Evolutionary conservation across 2,113 vertebrate genomes (phyloP), one percentile per base, ranked within the genome.

Genomic region (Synchiropus splendidus): DNA sequence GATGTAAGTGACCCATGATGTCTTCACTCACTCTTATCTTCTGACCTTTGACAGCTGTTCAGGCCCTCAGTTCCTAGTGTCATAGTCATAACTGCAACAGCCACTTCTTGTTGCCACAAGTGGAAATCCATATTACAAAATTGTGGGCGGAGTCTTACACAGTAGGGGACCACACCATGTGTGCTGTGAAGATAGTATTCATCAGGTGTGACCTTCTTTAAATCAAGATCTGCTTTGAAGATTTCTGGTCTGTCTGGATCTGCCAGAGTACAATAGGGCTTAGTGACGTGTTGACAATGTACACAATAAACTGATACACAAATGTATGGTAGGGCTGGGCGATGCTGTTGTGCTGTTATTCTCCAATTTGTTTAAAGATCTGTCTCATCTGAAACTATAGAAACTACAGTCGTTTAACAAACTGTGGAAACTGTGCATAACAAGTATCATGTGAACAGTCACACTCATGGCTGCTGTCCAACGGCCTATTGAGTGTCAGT

Each of bases 1-100:
- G 89, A 97, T 66, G 94, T 96, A 82, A 77, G 89, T 47, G 36
- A 60, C 12, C 9, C 1, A 15, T 3, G 1, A n/a, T n/a, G n/a
- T n/a, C n/a, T n/a, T n/a, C n/a, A n/a, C n/a, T 15, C 8, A 16
- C 3, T 8, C 42, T 35, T 15, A n/a, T 27, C 21, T 27, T 8
- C 4, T 27, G 21, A 27, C 21, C 21, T 10, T 17, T 6, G 10
- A 8, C 15, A 5, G 3, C 32, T 44, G 6, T 16, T 43, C 34
- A 41, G 39, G 18, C 9, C 18, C 8, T 27, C 31, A 32, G 39
- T 21, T 9, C 12, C 8, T n/a, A n/a, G n/a, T n/a, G n/a, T n/a
- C n/a, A n/a, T n/a, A n/a, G n/a, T n/a, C n/a, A n/a, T n/a, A n/a
- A 27, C 39, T 4, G 6, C 12, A 12, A 8, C 34, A 11, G 12